Conservation (phyloP, 2,888 invertebrate genomes). For the Ennomos fuscantarius region DNA sequence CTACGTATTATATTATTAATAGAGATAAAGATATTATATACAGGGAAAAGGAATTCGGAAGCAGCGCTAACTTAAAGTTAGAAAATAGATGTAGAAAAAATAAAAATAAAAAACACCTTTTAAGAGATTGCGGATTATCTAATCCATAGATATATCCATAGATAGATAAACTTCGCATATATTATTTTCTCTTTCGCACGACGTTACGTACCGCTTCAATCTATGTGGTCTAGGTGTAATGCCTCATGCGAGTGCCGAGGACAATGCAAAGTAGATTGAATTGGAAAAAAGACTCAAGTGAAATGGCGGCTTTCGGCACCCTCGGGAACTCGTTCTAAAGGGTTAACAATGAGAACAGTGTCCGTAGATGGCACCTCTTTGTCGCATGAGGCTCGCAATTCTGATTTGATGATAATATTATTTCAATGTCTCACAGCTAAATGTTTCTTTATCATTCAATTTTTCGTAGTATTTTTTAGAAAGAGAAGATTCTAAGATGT, state of each 20-base stretch:
- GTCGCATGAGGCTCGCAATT: slow-evolving; percentile 39
- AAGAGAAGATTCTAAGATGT: no score
- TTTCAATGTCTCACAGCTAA: slow-evolving; percentile 15
- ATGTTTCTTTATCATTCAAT: slow-evolving; percentile 9
- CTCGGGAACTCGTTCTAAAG: slow-evolving; percentile 67
- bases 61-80: no score
- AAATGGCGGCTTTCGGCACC: slow-evolving; percentile 76
- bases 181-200: background rate
- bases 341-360: slow-evolving; percentile 74
- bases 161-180: background rate
- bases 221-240: slow-evolving; percentile 72
- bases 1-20: no score
- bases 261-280: slow-evolving; percentile 85
- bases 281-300: slow-evolving; percentile 80
- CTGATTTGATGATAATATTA: slow-evolving; percentile 33
- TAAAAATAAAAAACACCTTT: no score
- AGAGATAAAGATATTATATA: no score
- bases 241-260: slow-evolving; percentile 81
- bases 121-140: no score
- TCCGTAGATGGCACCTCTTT: slow-evolving; percentile 57
- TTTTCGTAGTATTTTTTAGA: background rate
- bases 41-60: no score
- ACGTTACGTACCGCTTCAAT: slow-evolving; percentile 11
- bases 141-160: background rate
- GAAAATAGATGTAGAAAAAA: no score